phyloP scores from a whole-genome alignment of 1,140 invertebrate species.

The Drosophila orena region DNA sequence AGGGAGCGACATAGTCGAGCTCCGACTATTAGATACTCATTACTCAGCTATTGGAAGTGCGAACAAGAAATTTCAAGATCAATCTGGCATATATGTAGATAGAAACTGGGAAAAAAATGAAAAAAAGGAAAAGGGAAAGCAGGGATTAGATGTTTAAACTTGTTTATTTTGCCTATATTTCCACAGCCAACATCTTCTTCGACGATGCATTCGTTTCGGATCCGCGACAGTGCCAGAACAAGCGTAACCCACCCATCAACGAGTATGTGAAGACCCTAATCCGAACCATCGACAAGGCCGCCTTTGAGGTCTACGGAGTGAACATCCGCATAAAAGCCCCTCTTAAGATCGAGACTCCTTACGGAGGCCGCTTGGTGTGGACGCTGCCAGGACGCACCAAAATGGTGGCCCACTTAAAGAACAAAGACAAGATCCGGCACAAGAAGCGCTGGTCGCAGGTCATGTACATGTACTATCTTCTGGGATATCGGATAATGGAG shows the following conservation, averaged over 20 bases:
- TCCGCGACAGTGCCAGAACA: conserved; percentile 86
- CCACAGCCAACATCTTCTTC: conserved; percentile 94
- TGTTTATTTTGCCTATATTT: conserved; percentile 18
- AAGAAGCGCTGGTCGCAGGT: conserved; percentile 94
- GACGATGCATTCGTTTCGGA: conserved; percentile 93
- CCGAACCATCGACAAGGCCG: conserved; percentile 91
- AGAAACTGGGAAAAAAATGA: too few relatives aligned
- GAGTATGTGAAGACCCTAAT: conserved; percentile 92
- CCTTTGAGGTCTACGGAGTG: conserved; percentile 90
- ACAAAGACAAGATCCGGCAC: conserved; percentile 94
- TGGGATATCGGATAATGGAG: conserved; percentile 93
- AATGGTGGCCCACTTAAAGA: conserved; percentile 94
- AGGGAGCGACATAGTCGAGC: too few relatives aligned
- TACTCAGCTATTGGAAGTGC: too few relatives aligned
- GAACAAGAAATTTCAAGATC: too few relatives aligned
- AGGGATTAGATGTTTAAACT: background rate
- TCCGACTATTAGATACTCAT: too few relatives aligned
- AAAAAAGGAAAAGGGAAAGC: too few relatives aligned
- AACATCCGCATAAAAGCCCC: conserved; percentile 90
- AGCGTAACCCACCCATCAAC: conserved; percentile 92
- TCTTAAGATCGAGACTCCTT: conserved; percentile 91
- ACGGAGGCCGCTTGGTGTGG: conserved; percentile 94
- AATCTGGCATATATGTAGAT: too few relatives aligned
- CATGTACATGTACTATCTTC: conserved; percentile 98
- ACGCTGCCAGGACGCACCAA: conserved; percentile 93